These are phyloP conservation scores for Ptilonorhynchus violaceus DNA, from an alignment of 2,113 vertebrate species.

Conservation along the genomic window DNA sequence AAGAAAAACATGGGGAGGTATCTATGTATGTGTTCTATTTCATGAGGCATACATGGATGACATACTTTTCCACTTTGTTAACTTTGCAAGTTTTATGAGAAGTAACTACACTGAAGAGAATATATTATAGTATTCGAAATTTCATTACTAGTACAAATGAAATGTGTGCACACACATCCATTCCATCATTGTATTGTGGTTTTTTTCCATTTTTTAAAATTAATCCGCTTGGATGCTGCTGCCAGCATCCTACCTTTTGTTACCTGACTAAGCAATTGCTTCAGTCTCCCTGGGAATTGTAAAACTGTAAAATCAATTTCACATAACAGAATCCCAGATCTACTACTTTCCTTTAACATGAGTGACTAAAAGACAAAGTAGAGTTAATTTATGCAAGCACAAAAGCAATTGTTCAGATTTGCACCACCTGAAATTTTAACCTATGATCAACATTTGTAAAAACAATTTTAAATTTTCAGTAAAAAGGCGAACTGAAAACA, in stretches of 20 bases:
- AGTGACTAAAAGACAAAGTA: not conserved
- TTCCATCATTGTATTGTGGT: not conserved
- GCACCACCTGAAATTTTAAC: slow-evolving; percentile 16
- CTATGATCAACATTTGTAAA: not conserved
- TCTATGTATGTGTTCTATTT: not conserved
- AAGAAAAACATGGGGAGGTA: not conserved
- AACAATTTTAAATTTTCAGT: not conserved
- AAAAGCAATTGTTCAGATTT: not conserved
- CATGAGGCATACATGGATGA: not conserved
- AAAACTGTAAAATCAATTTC: not conserved
- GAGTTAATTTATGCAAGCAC: not conserved
- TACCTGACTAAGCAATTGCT: not conserved
- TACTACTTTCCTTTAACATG: not conserved
- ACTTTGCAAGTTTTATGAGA: not conserved
- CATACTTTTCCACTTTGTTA: not conserved
- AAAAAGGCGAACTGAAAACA: slow-evolving; percentile 1
- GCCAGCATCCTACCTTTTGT: not conserved
- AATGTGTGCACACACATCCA: accelerated
- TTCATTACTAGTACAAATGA: not conserved
- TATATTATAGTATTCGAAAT: not conserved
- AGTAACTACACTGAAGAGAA: not conserved
- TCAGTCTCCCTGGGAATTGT: not conserved
- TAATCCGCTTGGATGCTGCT: not conserved
- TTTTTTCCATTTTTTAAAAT: not conserved
- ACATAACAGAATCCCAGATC: not conserved